Evolutionary conservation across 2,797 vertebrate genomes (phyloP), one percentile per base, ranked within the genome.

Genomic region (Enteromius mattozi): DNA sequence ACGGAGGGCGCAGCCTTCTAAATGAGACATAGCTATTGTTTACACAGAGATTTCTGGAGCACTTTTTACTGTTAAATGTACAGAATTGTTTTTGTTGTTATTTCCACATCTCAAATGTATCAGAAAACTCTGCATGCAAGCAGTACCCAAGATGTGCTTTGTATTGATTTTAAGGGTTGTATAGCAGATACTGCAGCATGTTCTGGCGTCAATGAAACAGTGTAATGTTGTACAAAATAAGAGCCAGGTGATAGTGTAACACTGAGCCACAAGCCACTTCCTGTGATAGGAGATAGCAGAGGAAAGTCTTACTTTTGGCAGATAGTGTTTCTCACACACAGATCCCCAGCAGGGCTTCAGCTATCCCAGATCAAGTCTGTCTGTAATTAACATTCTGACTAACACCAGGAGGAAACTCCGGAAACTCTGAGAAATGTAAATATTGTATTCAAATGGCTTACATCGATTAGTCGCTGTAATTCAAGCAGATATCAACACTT

Each of bases 341-440:
- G 47, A 66, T 79, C 78, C 51, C 33, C 80, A 86, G 37, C 59
- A 69, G 69, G 59, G 19, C 66, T 30, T 83, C 35, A 72, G 66
- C 70, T 86, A 78, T 80, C 78, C 63, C 70, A 59, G 59, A 78
- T 54, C 56, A 74, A 59, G 61, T 70, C n/a, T 70, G 24, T 30
- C 86, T 84, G 82, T 87, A 84, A 87, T 86, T 76, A 81, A 81
- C 61, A 59, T 81, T 63, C 13, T 37, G 45, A 37, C 4, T 49
- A 66, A 76, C 78, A 24, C 61, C 40, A 68, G 12, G 17, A 74
- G 77, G 47, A 69, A 65, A 27, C 42, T 49, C 47, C 27, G 2
- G 66, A 78, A 78, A 42, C 7, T 79, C 21, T 13, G 30, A 65
- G 35, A 71, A 75, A 80, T 47, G 1, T 40, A 40, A 77, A 45